These are phyloP conservation scores for Xenopus borealis DNA, from an alignment of 2,113 vertebrate species.

Conservation along the genomic window DNA sequence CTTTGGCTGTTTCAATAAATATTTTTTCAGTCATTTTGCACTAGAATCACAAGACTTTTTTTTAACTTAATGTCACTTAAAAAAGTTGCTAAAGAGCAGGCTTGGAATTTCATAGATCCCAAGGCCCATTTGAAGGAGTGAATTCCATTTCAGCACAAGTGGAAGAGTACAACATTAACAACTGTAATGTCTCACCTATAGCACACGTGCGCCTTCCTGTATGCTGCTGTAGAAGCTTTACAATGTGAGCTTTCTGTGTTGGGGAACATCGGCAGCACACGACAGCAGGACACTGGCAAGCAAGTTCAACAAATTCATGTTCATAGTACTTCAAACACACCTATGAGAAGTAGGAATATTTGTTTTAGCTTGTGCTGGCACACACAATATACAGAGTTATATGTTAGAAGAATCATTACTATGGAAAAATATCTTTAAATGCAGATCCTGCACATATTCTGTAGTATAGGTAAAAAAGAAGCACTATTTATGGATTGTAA, in stretches of 20 bases:
- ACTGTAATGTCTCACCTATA: slow-evolving; percentile 70
- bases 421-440: not conserved
- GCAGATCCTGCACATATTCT: not conserved
- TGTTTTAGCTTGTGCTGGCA: too few relatives aligned
- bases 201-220: slow-evolving; percentile 87
- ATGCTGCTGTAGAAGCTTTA: slow-evolving; percentile 85
- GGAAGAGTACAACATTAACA: too few relatives aligned
- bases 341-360: slow-evolving; percentile 55
- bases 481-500: too few relatives aligned
- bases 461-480: too few relatives aligned
- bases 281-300: slow-evolving; percentile 93
- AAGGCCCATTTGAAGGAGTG: too few relatives aligned
- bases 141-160: too few relatives aligned
- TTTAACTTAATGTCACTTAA: too few relatives aligned
- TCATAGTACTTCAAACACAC: slow-evolving; percentile 93
- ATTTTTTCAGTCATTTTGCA: too few relatives aligned
- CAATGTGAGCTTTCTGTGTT: slow-evolving; percentile 94
- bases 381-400: not conserved
- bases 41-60: too few relatives aligned
- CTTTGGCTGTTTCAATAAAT: too few relatives aligned
- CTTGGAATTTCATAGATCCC: too few relatives aligned
- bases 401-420: not conserved
- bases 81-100: too few relatives aligned
- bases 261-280: slow-evolving; percentile 97
- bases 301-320: slow-evolving; percentile 92